Base-by-base conservation (phyloP, 2,888 invertebrate genomes). In the Rugalucina vietnamica region DNA sequence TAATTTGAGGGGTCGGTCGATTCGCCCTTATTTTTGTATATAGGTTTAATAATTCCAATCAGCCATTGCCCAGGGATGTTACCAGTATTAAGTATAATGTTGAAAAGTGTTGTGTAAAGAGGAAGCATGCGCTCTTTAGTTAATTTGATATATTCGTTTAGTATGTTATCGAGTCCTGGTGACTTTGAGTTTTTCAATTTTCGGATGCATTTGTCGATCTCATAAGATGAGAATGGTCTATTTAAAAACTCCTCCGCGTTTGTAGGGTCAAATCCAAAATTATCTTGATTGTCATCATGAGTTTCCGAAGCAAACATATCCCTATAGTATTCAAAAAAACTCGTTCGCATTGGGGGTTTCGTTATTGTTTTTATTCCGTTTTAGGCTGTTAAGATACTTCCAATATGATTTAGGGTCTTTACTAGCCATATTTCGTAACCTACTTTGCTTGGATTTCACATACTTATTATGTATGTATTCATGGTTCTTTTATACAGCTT, bases 331-430 rank as follows among this genome's bases (percentile, higher is more conserved):
- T 76, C 60, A 39, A n/a, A 76, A n/a, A 39, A 65, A 65, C 49
- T 76, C 76, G 27, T 76, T n/a, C n/a, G n/a, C 34, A 0, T n/a
- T 8, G 12, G 75, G 29, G 24, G 79, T 60, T n/a, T 27, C 10
- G 1, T 65, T 37, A 18, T 12, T 43, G 29, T 39, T 14, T 73
- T 43, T 39, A 27, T 57, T 50, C 29, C 37, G 57, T 32, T 36
- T 37, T 21, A 57, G 12, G 21, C 36, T 60, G 27, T 79, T 71
- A 14, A 79, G n/a, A 54, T 72, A 36, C 27, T 57, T 79, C 79
- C 79, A 79, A 54, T 57, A 79, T 27, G 71, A 1, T 36, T 77
- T 77, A 29, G 77, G 77, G 1, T 24, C 27, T 70, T 71, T 72
- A 10, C 14, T 2, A 10, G n/a, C 29, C 72, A 79, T 50, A 57